These are phyloP conservation scores for Perognathus longimembris DNA, from an alignment of 2,113 vertebrate genomes.

Conservation along the genomic window DNA sequence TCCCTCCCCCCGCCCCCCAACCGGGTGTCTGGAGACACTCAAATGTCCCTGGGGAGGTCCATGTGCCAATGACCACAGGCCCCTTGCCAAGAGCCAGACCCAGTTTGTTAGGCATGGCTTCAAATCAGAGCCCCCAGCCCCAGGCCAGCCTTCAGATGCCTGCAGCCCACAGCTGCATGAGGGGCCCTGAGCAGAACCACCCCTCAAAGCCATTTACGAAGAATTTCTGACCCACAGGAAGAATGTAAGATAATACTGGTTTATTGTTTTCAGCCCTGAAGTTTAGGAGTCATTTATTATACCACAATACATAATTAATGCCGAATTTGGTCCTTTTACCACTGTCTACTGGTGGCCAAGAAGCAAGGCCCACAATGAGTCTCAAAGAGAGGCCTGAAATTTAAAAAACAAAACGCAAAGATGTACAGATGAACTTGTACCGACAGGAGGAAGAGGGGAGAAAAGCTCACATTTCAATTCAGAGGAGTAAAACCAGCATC, in stretches of 20 bases:
- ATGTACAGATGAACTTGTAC: not conserved
- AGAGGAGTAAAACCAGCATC: not conserved
- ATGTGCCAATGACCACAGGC: not conserved
- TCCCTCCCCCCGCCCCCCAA: no score
- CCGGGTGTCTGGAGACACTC: not conserved
- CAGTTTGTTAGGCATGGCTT: not conserved
- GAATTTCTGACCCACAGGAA: not conserved
- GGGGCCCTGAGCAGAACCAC: not conserved
- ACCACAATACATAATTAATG: not conserved
- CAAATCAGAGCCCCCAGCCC: not conserved
- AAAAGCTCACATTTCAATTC: not conserved
- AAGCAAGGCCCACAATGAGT: not conserved
- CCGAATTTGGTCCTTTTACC: not conserved
- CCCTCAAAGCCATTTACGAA: not conserved
- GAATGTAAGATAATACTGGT: not conserved
- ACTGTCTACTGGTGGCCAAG: not conserved
- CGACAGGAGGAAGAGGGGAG: not conserved
- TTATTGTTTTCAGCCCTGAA: not conserved
- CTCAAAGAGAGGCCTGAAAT: not conserved
- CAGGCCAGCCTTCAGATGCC: not conserved
- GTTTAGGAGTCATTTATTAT: not conserved
- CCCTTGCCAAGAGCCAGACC: not conserved
- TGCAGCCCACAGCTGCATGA: not conserved
- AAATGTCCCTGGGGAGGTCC: not conserved
- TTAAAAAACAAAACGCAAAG: not conserved